phyloP scores from a whole-genome alignment of 2,797 vertebrate genomes.

The Masticophis lateralis region DNA sequence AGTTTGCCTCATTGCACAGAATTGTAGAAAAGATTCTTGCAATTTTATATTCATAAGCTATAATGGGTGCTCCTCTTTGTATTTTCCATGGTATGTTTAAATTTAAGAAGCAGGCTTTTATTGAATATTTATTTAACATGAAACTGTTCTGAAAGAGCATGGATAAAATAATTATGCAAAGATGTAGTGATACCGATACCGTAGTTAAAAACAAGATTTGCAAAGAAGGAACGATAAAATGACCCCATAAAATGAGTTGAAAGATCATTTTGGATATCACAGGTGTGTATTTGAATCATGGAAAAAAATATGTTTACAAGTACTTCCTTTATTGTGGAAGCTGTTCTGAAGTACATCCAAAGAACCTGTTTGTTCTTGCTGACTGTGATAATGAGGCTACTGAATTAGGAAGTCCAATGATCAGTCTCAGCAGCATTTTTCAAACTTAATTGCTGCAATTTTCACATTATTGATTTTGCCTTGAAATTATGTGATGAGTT shows the following conservation, averaged over 20 bases:
- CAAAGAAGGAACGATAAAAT: background rate
- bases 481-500: background rate
- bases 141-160: background rate
- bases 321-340: background rate
- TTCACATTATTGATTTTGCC: background rate
- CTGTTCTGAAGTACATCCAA: background rate
- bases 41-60: background rate
- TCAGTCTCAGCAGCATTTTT: background rate
- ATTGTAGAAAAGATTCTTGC: background rate
- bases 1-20: background rate
- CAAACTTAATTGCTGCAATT: background rate
- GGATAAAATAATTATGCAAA: constrained; percentile 7
- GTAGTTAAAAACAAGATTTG: background rate
- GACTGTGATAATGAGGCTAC: background rate
- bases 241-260: background rate
- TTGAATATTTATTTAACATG: background rate
- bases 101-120: background rate
- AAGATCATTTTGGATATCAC: background rate
- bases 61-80: background rate
- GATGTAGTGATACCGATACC: background rate
- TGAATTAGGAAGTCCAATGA: background rate
- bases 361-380: background rate
- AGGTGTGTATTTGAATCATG: background rate
- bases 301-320: background rate
- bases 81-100: background rate